phyloP scores from a whole-genome alignment of 2,888 invertebrate species.

The Oxyscelio sp. region DNA sequence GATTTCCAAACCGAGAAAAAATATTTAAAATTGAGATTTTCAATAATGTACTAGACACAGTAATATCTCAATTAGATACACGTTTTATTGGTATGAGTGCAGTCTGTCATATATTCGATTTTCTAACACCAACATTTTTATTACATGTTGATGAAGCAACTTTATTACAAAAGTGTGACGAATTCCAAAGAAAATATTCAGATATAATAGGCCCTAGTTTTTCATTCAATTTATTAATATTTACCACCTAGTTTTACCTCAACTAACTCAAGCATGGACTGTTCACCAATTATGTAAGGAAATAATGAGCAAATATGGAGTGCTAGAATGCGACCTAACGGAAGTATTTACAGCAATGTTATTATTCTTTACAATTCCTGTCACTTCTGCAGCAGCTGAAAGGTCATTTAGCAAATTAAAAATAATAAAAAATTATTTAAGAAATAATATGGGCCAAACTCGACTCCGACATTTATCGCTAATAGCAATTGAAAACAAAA shows the following conservation, averaged over 20 bases:
- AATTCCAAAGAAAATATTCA: conserved; percentile 79
- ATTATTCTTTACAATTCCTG: conserved; percentile 29
- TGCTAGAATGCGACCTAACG: conserved; percentile 57
- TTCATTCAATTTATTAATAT: conserved; percentile 79
- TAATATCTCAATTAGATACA: conserved; percentile 77
- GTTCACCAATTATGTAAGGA: conserved; percentile 77
- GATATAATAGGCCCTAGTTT: conserved; percentile 78
- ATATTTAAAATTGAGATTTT: conserved; percentile 73
- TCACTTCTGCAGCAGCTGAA: conserved; percentile 44
- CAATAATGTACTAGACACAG: conserved; percentile 79
- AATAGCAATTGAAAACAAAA: conserved; percentile 46
- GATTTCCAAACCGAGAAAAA: conserved; percentile 71
- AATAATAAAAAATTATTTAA: conserved; percentile 47
- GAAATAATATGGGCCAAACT: conserved; percentile 31
- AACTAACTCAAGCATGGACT: conserved; percentile 69
- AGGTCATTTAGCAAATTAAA: conserved; percentile 33
- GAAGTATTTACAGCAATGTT: conserved; percentile 38
- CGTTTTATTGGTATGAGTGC: conserved; percentile 76
- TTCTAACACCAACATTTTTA: conserved; percentile 79
- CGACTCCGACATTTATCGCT: conserved; percentile 14
- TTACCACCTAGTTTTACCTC: conserved; percentile 76
- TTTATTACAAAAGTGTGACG: conserved; percentile 75
- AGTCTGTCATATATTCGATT: conserved; percentile 79
- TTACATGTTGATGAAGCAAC: conserved; percentile 52
- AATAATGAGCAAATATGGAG: conserved; percentile 73